Percentiles rank a stretch among this genome's conserved stretches.
phyloP scores from a whole-genome alignment of 2,888 invertebrate genomes.

The Hypolimnas misippus region DNA sequence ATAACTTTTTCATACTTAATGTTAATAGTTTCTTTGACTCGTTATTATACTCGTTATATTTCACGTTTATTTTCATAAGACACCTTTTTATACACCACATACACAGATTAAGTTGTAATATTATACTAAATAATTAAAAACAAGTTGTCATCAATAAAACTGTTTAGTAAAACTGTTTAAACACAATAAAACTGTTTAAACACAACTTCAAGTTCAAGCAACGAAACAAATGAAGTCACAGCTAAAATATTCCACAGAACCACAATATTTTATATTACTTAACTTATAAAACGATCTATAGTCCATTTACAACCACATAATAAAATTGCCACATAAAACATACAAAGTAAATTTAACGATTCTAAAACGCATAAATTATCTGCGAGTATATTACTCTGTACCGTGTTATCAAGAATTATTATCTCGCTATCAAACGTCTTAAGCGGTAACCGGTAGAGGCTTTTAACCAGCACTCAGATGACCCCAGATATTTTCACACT shows the following conservation, averaged over 20 bases:
- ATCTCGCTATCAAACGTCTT: background rate
- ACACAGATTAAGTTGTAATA: too few relatives aligned
- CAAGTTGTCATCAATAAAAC: too few relatives aligned
- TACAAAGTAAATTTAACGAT: constrained; percentile 5
- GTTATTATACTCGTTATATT: too few relatives aligned
- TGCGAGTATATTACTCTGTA: constrained; percentile 22
- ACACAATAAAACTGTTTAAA: too few relatives aligned
- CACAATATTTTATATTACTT: background rate
- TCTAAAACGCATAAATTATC: constrained; percentile 8
- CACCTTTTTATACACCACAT: too few relatives aligned
- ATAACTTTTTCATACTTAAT: background rate
- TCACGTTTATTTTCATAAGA: too few relatives aligned
- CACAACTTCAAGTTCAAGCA: too few relatives aligned
- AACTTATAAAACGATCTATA: background rate
- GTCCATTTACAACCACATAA: background rate
- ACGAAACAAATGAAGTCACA: too few relatives aligned
- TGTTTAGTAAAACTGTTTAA: too few relatives aligned
- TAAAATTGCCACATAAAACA: background rate
- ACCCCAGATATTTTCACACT: constrained; percentile 6
- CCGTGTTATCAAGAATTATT: constrained; percentile 3
- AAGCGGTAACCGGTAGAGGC: background rate
- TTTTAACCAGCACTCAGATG: constrained; percentile 11
- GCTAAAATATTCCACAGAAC: too few relatives aligned
- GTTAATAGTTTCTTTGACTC: background rate
- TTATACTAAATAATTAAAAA: too few relatives aligned